phyloP scores from a whole-genome alignment of 2,888 invertebrate species.

The Conistra vaccinii region DNA sequence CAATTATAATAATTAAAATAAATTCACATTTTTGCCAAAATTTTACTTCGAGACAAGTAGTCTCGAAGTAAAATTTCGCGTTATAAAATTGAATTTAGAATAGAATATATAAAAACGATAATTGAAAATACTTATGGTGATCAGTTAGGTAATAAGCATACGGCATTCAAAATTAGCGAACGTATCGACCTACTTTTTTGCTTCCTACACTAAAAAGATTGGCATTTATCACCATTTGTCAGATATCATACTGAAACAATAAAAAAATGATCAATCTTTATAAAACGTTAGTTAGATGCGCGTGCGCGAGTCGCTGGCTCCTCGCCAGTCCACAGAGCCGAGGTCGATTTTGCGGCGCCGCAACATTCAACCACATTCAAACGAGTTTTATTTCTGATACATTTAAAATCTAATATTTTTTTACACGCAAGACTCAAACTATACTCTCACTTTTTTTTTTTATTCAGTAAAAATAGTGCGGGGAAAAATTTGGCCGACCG shows the following conservation, averaged over 20 bases:
- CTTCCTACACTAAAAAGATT: constrained; percentile 27
- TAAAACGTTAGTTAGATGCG: constrained; percentile 71
- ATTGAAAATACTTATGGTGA: no score
- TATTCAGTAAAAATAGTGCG: constrained; percentile 29
- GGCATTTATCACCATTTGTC: constrained; percentile 52
- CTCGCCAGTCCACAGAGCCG: constrained; percentile 81
- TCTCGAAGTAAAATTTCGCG: no score
- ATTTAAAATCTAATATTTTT: constrained; percentile 62
- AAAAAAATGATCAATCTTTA: constrained; percentile 66
- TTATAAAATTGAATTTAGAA: no score
- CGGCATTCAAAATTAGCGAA: constrained; percentile 17
- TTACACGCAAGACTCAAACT: constrained; percentile 20
- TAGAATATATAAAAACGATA: no score
- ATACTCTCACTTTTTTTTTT: not conserved
- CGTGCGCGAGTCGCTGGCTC: constrained; percentile 81
- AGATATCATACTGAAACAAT: constrained; percentile 68
- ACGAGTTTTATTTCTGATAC: constrained; percentile 77
- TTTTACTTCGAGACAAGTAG: not conserved
- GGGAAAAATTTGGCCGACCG: constrained; percentile 57
- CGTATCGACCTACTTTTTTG: constrained; percentile 21
- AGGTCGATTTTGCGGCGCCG: constrained; percentile 85
- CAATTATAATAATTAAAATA: not conserved
- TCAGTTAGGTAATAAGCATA: no score
- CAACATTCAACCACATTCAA: constrained; percentile 84
- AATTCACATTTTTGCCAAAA: not conserved